These are phyloP conservation scores for Rhabdornis inornatus DNA, from an alignment of 2,113 vertebrate genomes.

Conservation along the genomic window DNA sequence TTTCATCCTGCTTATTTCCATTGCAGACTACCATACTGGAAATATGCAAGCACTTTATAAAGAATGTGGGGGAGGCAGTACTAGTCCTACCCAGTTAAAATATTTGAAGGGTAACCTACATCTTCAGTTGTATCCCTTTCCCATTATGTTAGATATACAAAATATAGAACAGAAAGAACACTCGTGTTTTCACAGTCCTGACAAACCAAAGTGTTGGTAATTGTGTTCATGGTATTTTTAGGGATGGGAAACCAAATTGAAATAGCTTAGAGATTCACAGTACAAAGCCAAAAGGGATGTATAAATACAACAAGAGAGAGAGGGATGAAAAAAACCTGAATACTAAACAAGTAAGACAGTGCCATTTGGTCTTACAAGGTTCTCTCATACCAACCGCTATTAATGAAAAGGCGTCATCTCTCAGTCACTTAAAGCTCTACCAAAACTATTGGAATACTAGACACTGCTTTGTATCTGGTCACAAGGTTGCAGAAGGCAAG, in stretches of 20 bases:
- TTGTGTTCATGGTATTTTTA: neutral
- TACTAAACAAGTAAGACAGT: neutral
- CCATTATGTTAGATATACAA: neutral
- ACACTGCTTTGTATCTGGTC: neutral
- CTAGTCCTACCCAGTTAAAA: neutral
- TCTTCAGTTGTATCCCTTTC: neutral
- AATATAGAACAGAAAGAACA: neutral
- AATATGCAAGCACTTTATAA: neutral
- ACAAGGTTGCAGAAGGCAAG: neutral
- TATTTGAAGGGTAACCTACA: neutral
- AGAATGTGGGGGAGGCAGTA: neutral
- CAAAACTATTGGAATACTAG: neutral
- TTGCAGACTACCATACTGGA: neutral
- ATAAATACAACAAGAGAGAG: neutral
- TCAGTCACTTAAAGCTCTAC: neutral
- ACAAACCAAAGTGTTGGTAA: neutral
- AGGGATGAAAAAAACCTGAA: neutral
- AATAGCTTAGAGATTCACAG: neutral
- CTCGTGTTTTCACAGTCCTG: neutral
- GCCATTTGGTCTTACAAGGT: neutral
- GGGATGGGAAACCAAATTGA: neutral
- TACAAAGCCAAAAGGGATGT: neutral
- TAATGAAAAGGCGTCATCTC: neutral
- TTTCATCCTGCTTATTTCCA: neutral
- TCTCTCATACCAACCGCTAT: neutral